A percentile compares a stretch with the other conserved stretches of the same genome.
These are phyloP conservation scores for Mylabris phalerata DNA, from an alignment of 1,140 invertebrate genomes.

Conservation along the genomic window DNA sequence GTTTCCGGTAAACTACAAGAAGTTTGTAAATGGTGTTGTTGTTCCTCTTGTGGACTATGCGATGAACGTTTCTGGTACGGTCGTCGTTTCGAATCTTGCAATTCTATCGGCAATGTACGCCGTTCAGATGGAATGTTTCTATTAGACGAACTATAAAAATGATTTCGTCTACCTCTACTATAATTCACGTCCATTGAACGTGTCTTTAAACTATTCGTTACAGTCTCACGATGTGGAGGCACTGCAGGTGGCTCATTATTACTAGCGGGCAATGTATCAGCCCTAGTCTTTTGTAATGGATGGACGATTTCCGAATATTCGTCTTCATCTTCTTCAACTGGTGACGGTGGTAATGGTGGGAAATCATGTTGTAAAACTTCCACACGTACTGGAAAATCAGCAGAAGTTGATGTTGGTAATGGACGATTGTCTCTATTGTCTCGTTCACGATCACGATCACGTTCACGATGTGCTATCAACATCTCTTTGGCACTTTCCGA, in stretches of 20 bases:
- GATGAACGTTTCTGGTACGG: slow-evolving; percentile 45
- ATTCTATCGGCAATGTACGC: slow-evolving; percentile 62
- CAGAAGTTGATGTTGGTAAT: slow-evolving; percentile 49
- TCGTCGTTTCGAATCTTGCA: slow-evolving; percentile 47
- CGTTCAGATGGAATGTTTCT: slow-evolving; percentile 53
- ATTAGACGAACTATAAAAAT: slow-evolving; percentile 47
- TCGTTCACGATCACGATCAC: slow-evolving; percentile 18
- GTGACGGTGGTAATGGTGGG: slow-evolving; percentile 70
- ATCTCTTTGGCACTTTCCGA: slow-evolving; percentile 62
- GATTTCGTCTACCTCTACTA: slow-evolving; percentile 54
- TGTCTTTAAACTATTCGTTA: slow-evolving; percentile 66
- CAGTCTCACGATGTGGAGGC: slow-evolving; percentile 62
- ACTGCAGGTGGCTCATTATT: slow-evolving; percentile 52
- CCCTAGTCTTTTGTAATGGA: slow-evolving; percentile 44
- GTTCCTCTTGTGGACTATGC: slow-evolving; percentile 47
- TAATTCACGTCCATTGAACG: slow-evolving; percentile 68
- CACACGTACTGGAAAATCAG: slow-evolving; percentile 50
- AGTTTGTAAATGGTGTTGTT: slow-evolving; percentile 60
- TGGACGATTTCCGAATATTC: slow-evolving; percentile 63
- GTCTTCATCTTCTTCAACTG: slow-evolving; percentile 68
- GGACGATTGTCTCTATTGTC: slow-evolving; percentile 38
- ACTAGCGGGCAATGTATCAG: slow-evolving; percentile 48
- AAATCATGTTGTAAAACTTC: slow-evolving; percentile 56
- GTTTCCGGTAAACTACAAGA: slow-evolving; percentile 77
- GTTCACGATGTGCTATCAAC: slow-evolving; percentile 47